A percentile compares a stretch with the other conserved stretches of the same genome.
phyloP scores from a whole-genome alignment of 1,140 invertebrate genomes.

The Drosophila pallidifrons region DNA sequence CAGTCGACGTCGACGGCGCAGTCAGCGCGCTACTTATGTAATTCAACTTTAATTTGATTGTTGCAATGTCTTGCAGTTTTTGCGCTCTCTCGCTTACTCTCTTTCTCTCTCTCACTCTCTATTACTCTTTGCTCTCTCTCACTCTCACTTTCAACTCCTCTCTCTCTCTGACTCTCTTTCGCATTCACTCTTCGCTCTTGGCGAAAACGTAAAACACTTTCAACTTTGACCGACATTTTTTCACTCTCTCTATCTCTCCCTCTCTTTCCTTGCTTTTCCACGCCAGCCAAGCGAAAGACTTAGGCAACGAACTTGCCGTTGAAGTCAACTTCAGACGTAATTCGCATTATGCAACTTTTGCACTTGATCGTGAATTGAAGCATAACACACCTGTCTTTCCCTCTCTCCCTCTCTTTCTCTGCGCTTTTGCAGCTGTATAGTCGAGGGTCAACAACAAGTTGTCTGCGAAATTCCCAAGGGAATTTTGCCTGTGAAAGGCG shows the following conservation, averaged over 20 bases:
- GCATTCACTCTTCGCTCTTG: conserved; percentile 21
- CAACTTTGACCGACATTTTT: conserved; percentile 71
- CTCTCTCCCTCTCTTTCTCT: neutral
- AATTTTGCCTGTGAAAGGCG: neutral
- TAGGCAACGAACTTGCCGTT: conserved; percentile 75
- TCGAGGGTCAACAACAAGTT: too few species aligned
- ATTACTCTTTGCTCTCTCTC: neutral
- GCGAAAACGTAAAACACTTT: conserved; percentile 66
- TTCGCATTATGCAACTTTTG: conserved; percentile 43
- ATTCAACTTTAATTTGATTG: conserved; percentile 81
- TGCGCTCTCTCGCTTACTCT: conserved; percentile 6
- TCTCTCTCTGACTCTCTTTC: neutral
- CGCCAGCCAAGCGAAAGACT: conserved; percentile 66
- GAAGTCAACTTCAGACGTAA: conserved; percentile 47
- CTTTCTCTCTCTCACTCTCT: neutral
- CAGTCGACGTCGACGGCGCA: neutral
- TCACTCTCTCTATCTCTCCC: conserved; percentile 2
- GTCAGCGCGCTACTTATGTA: conserved; percentile 59
- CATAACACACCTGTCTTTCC: neutral
- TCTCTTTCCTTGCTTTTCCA: conserved; percentile 27
- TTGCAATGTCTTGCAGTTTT: conserved; percentile 81
- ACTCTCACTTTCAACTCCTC: neutral
- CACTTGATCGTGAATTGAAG: conserved; percentile 50
- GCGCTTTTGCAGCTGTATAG: too few species aligned
- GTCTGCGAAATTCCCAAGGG: neutral